Conservation (phyloP, 1,140 invertebrate species). For the Cephus cinctus region DNA sequence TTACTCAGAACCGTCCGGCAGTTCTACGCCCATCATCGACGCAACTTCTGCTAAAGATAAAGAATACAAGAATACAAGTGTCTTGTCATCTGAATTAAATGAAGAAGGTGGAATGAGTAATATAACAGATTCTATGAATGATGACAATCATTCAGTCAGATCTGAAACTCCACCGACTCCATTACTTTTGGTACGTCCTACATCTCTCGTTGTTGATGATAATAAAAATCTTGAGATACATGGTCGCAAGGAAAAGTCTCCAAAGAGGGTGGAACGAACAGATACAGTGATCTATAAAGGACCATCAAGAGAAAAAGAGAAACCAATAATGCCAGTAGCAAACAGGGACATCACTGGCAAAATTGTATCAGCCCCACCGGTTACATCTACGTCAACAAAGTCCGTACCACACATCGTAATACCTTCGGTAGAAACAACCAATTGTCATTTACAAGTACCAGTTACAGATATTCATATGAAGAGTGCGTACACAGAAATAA, state of each 20-base stretch:
- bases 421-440: neutral
- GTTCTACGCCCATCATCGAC: no score
- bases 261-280: conserved; percentile 30
- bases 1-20: no score
- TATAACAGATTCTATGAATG: no score
- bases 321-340: neutral
- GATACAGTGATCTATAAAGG: conserved; percentile 45
- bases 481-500: conserved; percentile 13
- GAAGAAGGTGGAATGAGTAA: no score
- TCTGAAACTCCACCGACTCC: neutral
- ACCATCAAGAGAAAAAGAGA: conserved; percentile 25
- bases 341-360: neutral
- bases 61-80: no score
- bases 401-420: neutral
- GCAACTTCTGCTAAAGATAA: no score
- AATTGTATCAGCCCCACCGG: neutral
- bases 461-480: conserved; percentile 19
- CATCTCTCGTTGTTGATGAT: neutral
- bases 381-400: conserved; percentile 5
- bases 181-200: neutral
- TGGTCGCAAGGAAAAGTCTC: neutral
- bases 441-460: conserved; percentile 14
- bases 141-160: conserved; percentile 4
- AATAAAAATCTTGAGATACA: neutral
- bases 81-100: no score